These are phyloP conservation scores for Sebastes jordani DNA, from an alignment of 2,797 vertebrate species.

Conservation along the genomic window DNA sequence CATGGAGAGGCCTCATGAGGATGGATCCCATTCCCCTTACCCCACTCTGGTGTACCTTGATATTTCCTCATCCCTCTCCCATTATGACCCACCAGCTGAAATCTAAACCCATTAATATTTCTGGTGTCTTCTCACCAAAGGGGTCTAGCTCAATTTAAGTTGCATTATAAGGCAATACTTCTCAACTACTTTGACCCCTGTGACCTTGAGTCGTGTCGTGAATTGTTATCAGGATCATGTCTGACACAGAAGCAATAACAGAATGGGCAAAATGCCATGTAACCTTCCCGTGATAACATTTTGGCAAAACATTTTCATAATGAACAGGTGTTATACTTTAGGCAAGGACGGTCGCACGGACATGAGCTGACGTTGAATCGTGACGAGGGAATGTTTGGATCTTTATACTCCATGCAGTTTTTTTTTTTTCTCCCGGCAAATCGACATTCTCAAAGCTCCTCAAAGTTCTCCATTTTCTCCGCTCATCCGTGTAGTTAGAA, in stretches of 20 bases:
- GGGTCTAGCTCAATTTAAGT: not conserved
- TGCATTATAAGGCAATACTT: slow-evolving; percentile 11
- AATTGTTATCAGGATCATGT: not conserved
- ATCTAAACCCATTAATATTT: slow-evolving; percentile 11
- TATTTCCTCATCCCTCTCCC: not conserved
- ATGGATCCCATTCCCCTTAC: not conserved
- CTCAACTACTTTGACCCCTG: not conserved
- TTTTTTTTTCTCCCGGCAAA: no score
- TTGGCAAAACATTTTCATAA: not conserved
- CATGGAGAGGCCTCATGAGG: slow-evolving; percentile 45
- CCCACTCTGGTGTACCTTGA: not conserved
- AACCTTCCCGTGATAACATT: not conserved
- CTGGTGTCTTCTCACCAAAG: not conserved
- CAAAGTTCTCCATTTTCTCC: no score
- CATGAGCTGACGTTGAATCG: no score
- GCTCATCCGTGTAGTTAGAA: no score
- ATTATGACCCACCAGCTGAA: not conserved
- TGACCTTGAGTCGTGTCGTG: not conserved
- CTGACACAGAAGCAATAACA: not conserved
- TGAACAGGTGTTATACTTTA: not conserved
- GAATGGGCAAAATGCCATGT: not conserved
- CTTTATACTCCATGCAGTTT: no score
- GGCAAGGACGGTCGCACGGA: no score
- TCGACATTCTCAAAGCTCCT: no score
- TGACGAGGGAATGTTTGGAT: no score